Percentiles rank a stretch among this genome's conserved stretches.
phyloP scores from a whole-genome alignment of 2,113 vertebrate species.

The Calidris pugnax region DNA sequence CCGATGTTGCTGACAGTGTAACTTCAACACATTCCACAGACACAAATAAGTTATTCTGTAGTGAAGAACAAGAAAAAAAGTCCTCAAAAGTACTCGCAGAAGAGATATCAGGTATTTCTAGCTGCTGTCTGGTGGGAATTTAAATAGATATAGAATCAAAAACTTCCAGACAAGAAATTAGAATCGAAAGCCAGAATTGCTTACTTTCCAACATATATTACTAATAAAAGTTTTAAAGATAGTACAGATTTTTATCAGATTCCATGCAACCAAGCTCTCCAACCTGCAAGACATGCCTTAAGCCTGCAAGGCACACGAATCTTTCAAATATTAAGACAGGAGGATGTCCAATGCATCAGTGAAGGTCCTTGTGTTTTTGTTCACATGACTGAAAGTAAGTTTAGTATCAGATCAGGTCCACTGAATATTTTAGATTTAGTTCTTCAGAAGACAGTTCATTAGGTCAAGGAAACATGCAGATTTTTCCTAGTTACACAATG shows the following conservation, averaged over 20 bases:
- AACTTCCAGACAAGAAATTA: not conserved
- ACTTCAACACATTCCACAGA: not conserved
- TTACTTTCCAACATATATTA: not conserved
- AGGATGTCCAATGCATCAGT: not conserved
- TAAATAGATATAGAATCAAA: not conserved
- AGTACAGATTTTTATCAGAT: not conserved
- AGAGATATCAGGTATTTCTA: not conserved
- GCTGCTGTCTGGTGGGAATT: not conserved
- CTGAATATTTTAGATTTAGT: not conserved
- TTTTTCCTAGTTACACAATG: not conserved
- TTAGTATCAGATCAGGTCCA: not conserved
- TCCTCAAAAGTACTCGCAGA: not conserved
- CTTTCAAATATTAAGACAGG: not conserved
- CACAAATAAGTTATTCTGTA: not conserved
- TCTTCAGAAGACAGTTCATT: not conserved
- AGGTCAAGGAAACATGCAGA: not conserved
- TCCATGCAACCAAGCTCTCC: not conserved
- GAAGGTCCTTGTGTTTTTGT: not conserved
- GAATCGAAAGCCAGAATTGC: not conserved
- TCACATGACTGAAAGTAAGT: not conserved
- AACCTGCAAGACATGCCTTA: not conserved
- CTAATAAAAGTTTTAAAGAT: not conserved
- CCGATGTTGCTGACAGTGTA: not conserved
- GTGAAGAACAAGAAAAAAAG: not conserved
- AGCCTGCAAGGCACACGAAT: not conserved